Base-by-base conservation (phyloP, 2,113 vertebrate genomes). In the Laterallus jamaicensis region DNA sequence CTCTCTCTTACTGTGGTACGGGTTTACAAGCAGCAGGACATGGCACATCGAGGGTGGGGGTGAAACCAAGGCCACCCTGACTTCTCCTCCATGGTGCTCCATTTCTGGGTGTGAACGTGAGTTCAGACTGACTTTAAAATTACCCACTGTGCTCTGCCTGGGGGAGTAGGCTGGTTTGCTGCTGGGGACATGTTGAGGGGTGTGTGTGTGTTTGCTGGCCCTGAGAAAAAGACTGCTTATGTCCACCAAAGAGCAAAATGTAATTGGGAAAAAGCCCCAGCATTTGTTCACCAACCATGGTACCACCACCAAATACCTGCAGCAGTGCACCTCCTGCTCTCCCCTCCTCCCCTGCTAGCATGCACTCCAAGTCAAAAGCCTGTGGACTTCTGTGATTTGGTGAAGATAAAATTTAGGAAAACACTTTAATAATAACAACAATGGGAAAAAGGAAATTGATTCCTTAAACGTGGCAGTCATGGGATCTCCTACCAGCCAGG, bases 11-110 rank as follows among this genome's bases (percentile, higher is more conserved):
- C n/a, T 11, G 20, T 6, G 1, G 17, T 2, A 14, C 1, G 17
- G 15, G 17, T 75, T 92, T 76, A 21, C 35, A 84, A 49, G 50
- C 54, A 92, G 67, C 18, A 64, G 60, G 70, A 64, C 0, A 0
- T 0, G 4, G 69, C 9, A 14, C 5, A 3, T 0, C 3, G 62
- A 78, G 40, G 3, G 12, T 5, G 19, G 17, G 14, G 26, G 39
- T 79, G 44, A 75, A 70, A 39, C 25, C 49, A 26, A 82, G 40
- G 29, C 39, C 31, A 32, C 26, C 9, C 2, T 1, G 0, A 29
- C 4, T 86, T 73, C 37, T 35, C n/a, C 17, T 73, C 42, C 37
- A 5, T 3, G 0, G 39, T 10, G 35, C 50, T 69, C 49, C 4
- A 0, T 37, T 78, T 52, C 22, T 32, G 31, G 40, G 17, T 71